Base-by-base conservation (phyloP, 2,113 vertebrate species). In the Nymphicus hollandicus region DNA sequence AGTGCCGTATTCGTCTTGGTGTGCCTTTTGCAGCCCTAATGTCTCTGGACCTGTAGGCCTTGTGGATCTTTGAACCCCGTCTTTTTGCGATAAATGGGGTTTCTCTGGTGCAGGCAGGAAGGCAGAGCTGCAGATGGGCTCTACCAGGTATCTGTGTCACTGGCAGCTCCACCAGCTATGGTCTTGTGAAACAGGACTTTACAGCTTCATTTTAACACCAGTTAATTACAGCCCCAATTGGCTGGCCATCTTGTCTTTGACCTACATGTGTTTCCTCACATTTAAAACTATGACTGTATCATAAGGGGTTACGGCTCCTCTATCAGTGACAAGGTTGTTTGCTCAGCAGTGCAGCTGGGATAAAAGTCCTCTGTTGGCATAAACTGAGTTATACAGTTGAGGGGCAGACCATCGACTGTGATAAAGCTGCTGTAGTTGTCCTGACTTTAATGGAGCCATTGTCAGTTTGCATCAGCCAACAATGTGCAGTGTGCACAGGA, bases 371-470 rank as follows among this genome's bases (percentile, higher is more conserved):
- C 24, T 58, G 65, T 53, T 49, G n/a, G 52, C 41, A 43, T 50
- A 65, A 85, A 27, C 7, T 20, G 66, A 76, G 22, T 89, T 77
- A 70, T 3, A 52, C 25, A 15, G 33, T 13, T 1, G 6, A 33
- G 60, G 61, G n/a, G 6, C 55, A 92, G 23, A 35, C 8, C 5
- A 3, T 63, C 29, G 24, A 17, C 13, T 60, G 15, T 0, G 0
- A 49, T 63, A 70, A 80, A 83, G 28, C 31, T 77, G 58, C n/a
- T 60, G 28, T 52, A 49, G 44, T 53, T 70, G 39, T 72, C 46
- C 60, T 2, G 1, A 49, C 41, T 81, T 53, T 10, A 41, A 8
- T 13, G 28, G 41, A 77, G 33, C 35, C 11, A 3, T 61, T 64
- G 74, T 44, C 35, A n/a, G 4, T 69, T 52, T 69, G 13, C 53